Percentiles rank a stretch among this genome's conserved stretches.
phyloP scores from a whole-genome alignment of 2,797 vertebrate genomes.

The Morus bassanus region DNA sequence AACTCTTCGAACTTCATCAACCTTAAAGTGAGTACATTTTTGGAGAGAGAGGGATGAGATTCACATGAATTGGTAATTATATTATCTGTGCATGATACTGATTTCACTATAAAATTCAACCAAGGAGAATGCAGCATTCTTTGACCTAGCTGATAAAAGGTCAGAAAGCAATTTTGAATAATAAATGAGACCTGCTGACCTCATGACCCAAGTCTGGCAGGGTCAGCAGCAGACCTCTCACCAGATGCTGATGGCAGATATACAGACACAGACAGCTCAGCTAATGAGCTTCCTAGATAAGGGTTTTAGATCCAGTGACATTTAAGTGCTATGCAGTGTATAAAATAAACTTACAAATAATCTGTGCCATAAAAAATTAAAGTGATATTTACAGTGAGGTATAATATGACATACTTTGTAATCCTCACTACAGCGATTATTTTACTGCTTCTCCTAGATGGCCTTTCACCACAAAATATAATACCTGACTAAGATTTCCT shows the following conservation, averaged over 20 bases:
- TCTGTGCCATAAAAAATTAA: constrained; percentile 18
- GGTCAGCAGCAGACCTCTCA: constrained; percentile 76
- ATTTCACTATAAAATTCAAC: constrained; percentile 74
- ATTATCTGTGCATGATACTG: constrained; percentile 62
- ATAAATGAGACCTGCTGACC: constrained; percentile 85
- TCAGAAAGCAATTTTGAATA: constrained; percentile 85
- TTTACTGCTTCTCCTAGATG: not conserved
- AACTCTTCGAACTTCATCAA: constrained; percentile 20
- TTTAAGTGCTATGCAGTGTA: constrained; percentile 23
- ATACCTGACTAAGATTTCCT: not conserved
- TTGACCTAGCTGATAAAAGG: constrained; percentile 78
- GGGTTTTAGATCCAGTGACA: constrained; percentile 39
- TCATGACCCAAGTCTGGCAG: constrained; percentile 77
- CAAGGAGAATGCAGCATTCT: constrained; percentile 71
- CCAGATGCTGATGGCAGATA: constrained; percentile 79
- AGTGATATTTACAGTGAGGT: constrained; percentile 42
- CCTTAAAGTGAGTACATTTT: not conserved
- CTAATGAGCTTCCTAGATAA: constrained; percentile 74
- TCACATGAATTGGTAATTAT: constrained; percentile 44
- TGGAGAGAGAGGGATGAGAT: not conserved
- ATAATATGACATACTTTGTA: not conserved
- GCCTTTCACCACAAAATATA: constrained; percentile 17
- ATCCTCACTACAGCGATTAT: not conserved
- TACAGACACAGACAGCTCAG: constrained; percentile 63
- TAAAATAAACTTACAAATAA: constrained; percentile 46